Percentiles rank a stretch among this genome's conserved stretches.
Evolutionary conservation across 1,140 invertebrate genomes (phyloP).

Genomic region (Oedothorax gibbosus): DNA sequence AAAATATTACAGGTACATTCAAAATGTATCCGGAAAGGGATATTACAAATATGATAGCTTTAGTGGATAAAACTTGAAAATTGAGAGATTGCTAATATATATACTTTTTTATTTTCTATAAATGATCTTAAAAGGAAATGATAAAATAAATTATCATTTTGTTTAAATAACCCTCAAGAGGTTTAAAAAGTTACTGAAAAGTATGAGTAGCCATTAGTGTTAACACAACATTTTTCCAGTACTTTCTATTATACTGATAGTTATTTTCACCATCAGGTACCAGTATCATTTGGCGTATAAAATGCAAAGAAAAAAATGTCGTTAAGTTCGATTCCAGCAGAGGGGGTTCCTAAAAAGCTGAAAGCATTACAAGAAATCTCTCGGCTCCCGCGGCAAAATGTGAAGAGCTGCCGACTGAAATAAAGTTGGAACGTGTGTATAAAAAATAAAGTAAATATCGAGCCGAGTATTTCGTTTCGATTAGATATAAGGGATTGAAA

Average conservation of each 20-base stretch:
- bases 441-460: conserved; percentile 46
- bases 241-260: background rate
- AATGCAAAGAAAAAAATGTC: conserved; percentile 20
- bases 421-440: conserved; percentile 5
- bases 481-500: conserved; percentile 58
- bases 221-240: too few species aligned
- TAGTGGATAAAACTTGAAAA: too few species aligned
- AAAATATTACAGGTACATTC: too few species aligned
- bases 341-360: conserved; percentile 32
- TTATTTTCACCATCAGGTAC: conserved; percentile 40
- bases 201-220: too few species aligned
- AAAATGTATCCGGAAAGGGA: too few species aligned
- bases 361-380: conserved; percentile 46
- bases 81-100: too few species aligned
- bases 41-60: too few species aligned
- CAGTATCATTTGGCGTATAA: conserved; percentile 20
- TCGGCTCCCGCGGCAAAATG: conserved; percentile 40
- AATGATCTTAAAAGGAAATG: too few species aligned
- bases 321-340: conserved; percentile 30
- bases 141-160: too few species aligned
- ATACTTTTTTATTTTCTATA: too few species aligned
- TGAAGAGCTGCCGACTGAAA: conserved; percentile 23
- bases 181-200: too few species aligned
- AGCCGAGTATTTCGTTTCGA: conserved; percentile 50
- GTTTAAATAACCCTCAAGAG: too few species aligned